Evolutionary conservation across 2,888 invertebrate species (phyloP), one percentile per base, ranked within the genome.

Genomic region (Elmis aenea): DNA sequence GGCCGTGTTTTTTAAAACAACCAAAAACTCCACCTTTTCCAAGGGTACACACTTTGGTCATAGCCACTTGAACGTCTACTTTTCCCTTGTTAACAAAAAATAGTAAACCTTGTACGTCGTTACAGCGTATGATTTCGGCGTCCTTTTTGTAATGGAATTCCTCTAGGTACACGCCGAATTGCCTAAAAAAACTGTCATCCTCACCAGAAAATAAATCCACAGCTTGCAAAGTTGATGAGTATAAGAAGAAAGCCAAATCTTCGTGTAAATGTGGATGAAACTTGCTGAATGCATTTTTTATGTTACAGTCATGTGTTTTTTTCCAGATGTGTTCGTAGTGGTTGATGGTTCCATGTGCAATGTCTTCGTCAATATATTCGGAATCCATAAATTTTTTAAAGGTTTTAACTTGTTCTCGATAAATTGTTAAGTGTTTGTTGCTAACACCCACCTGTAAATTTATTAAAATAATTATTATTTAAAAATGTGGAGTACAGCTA

Each of bases 241-340:
- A 45, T 9, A 45, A 26, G 6, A 8, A 21, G n/a, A 21, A 21
- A 2, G 22, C 32, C 5, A 45, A 16, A n/a, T 42, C 38, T 13
- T 38, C 45, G 14, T 26, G 42, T 11, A 39, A 30, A 12, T 31
- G 15, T 1, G 30, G 11, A 10, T 38, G 26, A 9, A 35, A 36
- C 16, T 16, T 26, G 2, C 20, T 13, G 2, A 42, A 22, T 1
- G 29, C 33, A 3, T 12, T 3, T 1, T 13, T 22, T 10, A 39
- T 33, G 15, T 36, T 22, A 13, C 29, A 32, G 2, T 51, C 51
- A 15, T 46, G 36, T 1, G 47, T 42, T 38, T 45, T 50, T 10
- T 45, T 42, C 49, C 49, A 48, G 2, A 45, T 35, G 21, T 52
- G 50, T 21, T 52, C 49, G 22, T 45, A 52, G 28, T 56, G 48